Percentiles rank a stretch among this genome's conserved stretches.
phyloP scores from a whole-genome alignment of 2,888 invertebrate genomes.

The Pheosia tremula region DNA sequence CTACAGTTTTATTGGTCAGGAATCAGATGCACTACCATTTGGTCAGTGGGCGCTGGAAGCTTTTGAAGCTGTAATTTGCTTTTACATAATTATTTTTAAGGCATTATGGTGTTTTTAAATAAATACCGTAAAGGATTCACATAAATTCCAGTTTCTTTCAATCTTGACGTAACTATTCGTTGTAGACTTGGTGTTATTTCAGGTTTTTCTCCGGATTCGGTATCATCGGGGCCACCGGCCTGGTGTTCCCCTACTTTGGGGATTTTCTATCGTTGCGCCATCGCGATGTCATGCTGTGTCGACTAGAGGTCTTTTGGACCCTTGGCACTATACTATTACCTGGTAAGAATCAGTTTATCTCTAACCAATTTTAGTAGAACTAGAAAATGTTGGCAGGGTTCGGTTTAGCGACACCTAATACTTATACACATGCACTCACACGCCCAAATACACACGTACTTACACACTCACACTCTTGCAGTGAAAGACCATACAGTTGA shows the following conservation, averaged over 20 bases:
- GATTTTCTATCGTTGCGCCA: conserved; percentile 83
- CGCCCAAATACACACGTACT: no score
- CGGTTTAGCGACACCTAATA: no score
- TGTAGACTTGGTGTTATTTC: conserved; percentile 59
- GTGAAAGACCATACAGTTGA: no score
- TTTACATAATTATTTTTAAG: no score
- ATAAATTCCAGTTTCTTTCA: conserved; percentile 30
- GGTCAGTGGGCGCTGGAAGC: no score
- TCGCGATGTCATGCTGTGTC: conserved; percentile 83
- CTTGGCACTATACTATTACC: conserved; percentile 84
- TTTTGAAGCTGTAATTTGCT: no score
- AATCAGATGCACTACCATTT: no score
- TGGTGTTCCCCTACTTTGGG: conserved; percentile 84
- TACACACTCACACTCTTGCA: no score
- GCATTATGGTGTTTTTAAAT: not conserved
- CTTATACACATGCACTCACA: not conserved
- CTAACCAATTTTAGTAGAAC: not conserved
- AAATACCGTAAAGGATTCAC: conserved; percentile 10
- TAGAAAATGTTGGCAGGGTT: not conserved
- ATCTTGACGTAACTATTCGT: conserved; percentile 63
- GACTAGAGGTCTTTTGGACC: conserved; percentile 86
- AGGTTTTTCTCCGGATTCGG: conserved; percentile 87
- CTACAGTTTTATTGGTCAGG: not conserved
- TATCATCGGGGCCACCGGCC: conserved; percentile 86
- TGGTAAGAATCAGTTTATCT: conserved; percentile 65